Evolutionary conservation across 2,797 vertebrate species (phyloP).

Genomic region (Xenops minutus): DNA sequence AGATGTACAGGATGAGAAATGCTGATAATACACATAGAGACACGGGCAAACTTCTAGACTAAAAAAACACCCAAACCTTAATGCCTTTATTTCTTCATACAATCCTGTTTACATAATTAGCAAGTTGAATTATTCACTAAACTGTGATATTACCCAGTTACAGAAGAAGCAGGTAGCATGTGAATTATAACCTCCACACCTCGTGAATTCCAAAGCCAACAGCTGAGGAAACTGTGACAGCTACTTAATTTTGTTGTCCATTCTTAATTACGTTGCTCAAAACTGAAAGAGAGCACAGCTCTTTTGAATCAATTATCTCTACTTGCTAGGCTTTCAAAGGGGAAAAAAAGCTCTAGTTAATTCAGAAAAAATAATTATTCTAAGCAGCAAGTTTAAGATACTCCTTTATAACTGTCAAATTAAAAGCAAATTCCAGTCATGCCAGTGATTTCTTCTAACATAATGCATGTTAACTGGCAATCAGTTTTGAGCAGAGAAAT

Average conservation of each 20-base stretch:
- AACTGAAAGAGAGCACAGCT: not conserved
- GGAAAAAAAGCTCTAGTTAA: not conserved
- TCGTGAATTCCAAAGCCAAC: not conserved
- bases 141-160: not conserved
- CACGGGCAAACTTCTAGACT: not conserved
- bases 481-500: not conserved
- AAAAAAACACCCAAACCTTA: not conserved
- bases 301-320: not conserved
- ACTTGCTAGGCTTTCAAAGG: not conserved
- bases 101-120: not conserved
- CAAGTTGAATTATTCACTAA: not conserved
- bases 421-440: not conserved
- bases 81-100: not conserved
- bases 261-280: not conserved
- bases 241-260: slow-evolving; percentile 17
- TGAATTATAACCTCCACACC: not conserved
- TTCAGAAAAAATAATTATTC: not conserved
- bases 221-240: not conserved
- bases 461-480: not conserved
- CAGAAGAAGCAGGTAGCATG: not conserved
- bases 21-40: not conserved
- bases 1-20: not conserved
- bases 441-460: not conserved
- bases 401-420: not conserved
- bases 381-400: not conserved